Evolutionary conservation across 2,113 vertebrate species (phyloP).

Genomic region (Callospermophilus lateralis): DNA sequence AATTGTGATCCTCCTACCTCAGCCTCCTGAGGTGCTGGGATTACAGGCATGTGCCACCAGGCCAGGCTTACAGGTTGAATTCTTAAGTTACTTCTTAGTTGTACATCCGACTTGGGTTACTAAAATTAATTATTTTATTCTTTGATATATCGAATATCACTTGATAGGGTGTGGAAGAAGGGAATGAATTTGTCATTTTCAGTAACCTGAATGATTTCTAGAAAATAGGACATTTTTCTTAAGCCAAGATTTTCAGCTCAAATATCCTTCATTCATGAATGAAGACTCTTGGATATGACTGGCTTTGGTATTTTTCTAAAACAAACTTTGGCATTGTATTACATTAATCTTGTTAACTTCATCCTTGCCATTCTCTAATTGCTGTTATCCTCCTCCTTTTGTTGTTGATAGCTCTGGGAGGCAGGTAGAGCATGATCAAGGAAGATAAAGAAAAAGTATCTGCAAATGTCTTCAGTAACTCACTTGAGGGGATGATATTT

Average conservation of each 20-base stretch:
- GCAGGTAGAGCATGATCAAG: not conserved
- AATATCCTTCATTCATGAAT: slow-evolving; percentile 4
- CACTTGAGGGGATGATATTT: not conserved
- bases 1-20: too few species aligned
- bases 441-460: not conserved
- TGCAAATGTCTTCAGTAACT: not conserved
- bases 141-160: not conserved
- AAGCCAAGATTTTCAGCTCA: slow-evolving; percentile 19
- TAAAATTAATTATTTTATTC: slow-evolving; percentile 53
- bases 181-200: slow-evolving; percentile 54
- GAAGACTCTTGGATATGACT: slow-evolving; percentile 2
- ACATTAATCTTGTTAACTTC: not conserved
- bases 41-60: too few species aligned
- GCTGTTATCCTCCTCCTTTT: not conserved
- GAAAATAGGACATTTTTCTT: slow-evolving; percentile 57
- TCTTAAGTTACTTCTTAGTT: slow-evolving; percentile 38
- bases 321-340: not conserved
- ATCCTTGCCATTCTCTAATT: not conserved
- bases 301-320: slow-evolving; percentile 58
- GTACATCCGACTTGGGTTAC: not conserved
- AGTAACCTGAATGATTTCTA: slow-evolving; percentile 47
- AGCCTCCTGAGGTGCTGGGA: too few species aligned
- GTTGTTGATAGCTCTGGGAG: not conserved
- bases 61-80: not conserved
- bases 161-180: not conserved